These are phyloP conservation scores for Phylloscopus trochilus DNA, from an alignment of 2,113 vertebrate genomes.

Conservation along the genomic window DNA sequence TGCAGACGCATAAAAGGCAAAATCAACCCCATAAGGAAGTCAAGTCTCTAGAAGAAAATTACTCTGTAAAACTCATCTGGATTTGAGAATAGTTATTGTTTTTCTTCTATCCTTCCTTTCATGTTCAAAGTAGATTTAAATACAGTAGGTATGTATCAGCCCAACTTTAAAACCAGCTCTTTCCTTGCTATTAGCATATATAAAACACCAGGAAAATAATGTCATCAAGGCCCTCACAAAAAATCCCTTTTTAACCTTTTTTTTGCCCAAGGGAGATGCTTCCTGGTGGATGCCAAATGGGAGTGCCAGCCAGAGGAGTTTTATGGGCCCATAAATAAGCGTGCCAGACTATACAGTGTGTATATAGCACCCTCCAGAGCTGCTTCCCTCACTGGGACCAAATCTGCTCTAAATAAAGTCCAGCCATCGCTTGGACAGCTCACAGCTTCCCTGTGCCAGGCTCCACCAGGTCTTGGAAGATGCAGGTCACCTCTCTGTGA, in stretches of 20 bases:
- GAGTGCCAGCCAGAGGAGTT: neutral
- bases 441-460: neutral
- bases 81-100: neutral
- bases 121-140: neutral
- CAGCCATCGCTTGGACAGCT: neutral
- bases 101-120: neutral
- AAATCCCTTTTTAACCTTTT: neutral
- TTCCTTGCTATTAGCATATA: neutral
- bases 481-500: neutral
- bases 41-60: slow-evolving; percentile 27
- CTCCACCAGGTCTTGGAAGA: neutral
- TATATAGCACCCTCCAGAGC: neutral
- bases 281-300: neutral
- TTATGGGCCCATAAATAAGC: neutral
- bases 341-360: neutral
- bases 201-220: neutral
- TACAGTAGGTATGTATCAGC: neutral
- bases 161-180: neutral
- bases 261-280: neutral
- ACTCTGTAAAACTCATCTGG: slow-evolving; percentile 28
- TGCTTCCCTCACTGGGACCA: neutral
- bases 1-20: neutral
- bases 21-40: slow-evolving; percentile 12
- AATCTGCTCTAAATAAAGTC: neutral
- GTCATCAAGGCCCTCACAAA: neutral